Base-by-base conservation (phyloP, 2,888 invertebrate genomes). In the Alcis repandata region DNA sequence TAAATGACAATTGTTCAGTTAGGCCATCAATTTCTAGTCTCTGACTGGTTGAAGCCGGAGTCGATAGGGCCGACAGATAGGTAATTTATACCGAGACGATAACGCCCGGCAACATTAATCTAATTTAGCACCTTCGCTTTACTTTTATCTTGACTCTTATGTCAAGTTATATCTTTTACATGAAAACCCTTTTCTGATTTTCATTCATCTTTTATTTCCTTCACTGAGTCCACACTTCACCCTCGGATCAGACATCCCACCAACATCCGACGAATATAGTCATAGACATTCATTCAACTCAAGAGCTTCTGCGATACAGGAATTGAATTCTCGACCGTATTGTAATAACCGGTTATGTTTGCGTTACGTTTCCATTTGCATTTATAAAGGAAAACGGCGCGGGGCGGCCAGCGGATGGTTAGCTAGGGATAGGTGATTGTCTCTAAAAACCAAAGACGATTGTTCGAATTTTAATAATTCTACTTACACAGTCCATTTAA, bases 261-360 rank as follows among this genome's bases (percentile, higher is more conserved):
- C 36, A 38, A 8, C 32, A 15, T 38, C 11, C 19, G 32, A 40
- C 59, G 17, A 63, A 63, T 63, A 63, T 40, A 64, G 59, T 27
- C 6, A 27, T 27, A 6, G 27, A 27, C 27, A 27, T 27, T 45
- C 59, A 59, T 59, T 64, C 27, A 59, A 48, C 54, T 54, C 53
- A 38, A 51, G 65, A 60, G 65, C 46, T 60, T 57, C 46, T 58
- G 59, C 64, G 46, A 64, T 59, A 59, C 43, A 63, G 45, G 67
- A 70, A 74, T 74, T 72, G 67, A 74, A 73, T 72, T 67, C 69
- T 67, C 63, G 41, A 43, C 45, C 62, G 64, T 69, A 70, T 67
- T 68, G 70, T 72, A 69, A 72, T 72, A 74, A 68, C 72, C 48
- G 62, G 73, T 59, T 71, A 69, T 69, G 69, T 69, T 68, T 69